These are phyloP conservation scores for Eilema sororculum DNA, from an alignment of 2,888 invertebrate genomes.

Conservation along the genomic window DNA sequence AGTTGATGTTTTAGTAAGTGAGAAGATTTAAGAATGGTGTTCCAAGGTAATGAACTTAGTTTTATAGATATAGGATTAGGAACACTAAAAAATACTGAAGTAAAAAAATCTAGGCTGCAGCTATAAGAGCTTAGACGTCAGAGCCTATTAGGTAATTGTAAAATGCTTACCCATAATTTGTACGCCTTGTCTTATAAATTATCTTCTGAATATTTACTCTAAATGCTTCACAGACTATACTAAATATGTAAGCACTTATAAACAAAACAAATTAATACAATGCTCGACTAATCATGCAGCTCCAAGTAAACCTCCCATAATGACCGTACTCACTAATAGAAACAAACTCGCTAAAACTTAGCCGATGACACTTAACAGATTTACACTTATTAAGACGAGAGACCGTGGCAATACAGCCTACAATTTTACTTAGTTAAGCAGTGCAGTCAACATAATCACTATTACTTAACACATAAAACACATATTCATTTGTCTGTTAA, in stretches of 20 bases:
- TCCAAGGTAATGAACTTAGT: too few species aligned
- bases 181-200: too few species aligned
- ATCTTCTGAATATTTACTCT: too few species aligned
- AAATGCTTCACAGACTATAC: background rate
- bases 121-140: too few species aligned
- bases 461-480: constrained; percentile 53
- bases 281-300: constrained; percentile 44
- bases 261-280: constrained; percentile 20
- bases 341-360: constrained; percentile 59
- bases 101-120: too few species aligned
- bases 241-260: background rate
- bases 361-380: constrained; percentile 66
- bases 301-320: constrained; percentile 50
- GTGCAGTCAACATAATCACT: constrained; percentile 53
- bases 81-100: too few species aligned
- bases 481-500: constrained; percentile 61
- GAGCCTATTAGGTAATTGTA: too few species aligned
- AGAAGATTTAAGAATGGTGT: too few species aligned
- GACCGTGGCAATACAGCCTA: constrained; percentile 60
- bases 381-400: constrained; percentile 73
- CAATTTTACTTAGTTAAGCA: constrained; percentile 48
- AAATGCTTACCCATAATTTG: too few species aligned
- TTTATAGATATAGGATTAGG: too few species aligned
- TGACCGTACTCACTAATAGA: constrained; percentile 50
- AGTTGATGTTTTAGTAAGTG: too few species aligned